Percentiles rank a stretch among this genome's conserved stretches.
phyloP scores from a whole-genome alignment of 2,113 vertebrate genomes.

The Cyanistes caeruleus region DNA sequence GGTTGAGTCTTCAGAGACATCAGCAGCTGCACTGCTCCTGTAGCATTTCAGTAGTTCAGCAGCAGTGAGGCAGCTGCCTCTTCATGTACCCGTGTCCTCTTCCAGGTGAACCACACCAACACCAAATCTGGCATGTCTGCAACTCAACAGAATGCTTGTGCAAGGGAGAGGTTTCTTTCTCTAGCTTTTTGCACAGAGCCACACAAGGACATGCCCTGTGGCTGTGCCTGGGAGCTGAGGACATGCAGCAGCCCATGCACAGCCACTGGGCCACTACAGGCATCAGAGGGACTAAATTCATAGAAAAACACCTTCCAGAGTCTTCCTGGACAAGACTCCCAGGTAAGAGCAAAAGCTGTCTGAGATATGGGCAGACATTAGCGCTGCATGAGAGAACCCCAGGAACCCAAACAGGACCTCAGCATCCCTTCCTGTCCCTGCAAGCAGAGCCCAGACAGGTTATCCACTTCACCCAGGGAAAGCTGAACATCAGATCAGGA shows the following conservation, averaged over 20 bases:
- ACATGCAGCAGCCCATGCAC: accelerated
- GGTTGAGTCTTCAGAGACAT: neutral
- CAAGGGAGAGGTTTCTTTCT: neutral
- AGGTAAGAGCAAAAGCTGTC: neutral
- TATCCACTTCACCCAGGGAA: neutral
- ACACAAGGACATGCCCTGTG: accelerated
- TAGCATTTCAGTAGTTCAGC: neutral
- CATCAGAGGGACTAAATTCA: neutral
- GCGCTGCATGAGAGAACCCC: neutral
- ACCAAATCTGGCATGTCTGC: neutral
- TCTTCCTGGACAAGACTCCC: neutral
- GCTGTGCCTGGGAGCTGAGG: neutral
- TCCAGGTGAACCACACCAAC: neutral
- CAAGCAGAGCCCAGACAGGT: neutral
- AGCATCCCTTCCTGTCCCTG: neutral
- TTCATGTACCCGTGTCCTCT: neutral
- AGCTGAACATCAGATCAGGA: neutral
- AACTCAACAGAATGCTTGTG: neutral
- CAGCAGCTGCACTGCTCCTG: neutral
- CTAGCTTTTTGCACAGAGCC: neutral
- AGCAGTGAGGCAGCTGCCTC: neutral
- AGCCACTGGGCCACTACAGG: neutral
- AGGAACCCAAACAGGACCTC: accelerated
- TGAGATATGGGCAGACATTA: neutral
- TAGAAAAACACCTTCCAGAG: neutral